These are phyloP conservation scores for Panurus biarmicus DNA, from an alignment of 2,113 vertebrate species.

Conservation along the genomic window DNA sequence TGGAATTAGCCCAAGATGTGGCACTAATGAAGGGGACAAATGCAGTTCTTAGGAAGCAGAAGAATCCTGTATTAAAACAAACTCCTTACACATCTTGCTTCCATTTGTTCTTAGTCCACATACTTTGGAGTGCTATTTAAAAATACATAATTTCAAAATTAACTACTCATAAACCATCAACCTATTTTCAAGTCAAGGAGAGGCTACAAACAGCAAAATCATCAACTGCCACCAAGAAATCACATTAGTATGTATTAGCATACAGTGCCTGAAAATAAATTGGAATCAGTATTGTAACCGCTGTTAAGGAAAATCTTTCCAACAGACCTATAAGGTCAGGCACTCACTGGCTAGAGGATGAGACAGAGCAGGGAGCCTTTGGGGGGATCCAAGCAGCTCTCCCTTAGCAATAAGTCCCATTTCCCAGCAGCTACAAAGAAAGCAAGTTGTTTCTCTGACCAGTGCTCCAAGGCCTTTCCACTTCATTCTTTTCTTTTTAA, in stretches of 20 bases:
- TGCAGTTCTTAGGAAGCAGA: not conserved
- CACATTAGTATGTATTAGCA: not conserved
- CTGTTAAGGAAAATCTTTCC: not conserved
- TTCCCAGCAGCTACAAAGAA: not conserved
- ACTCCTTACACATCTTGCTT: not conserved
- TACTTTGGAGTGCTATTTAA: not conserved
- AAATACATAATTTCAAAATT: not conserved
- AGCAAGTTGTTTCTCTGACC: not conserved
- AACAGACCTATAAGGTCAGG: not conserved
- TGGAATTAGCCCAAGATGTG: conserved; percentile 26
- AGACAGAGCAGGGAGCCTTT: not conserved
- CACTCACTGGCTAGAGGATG: not conserved
- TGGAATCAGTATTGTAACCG: not conserved
- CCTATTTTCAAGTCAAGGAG: not conserved
- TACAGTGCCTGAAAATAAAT: not conserved
- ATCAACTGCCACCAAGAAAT: not conserved
- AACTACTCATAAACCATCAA: not conserved
- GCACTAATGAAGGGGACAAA: conserved; percentile 6
- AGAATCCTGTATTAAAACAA: not conserved
- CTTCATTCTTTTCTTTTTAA: not conserved
- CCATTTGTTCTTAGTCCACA: not conserved
- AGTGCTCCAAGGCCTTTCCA: not conserved
- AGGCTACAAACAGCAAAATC: not conserved
- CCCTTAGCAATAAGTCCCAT: not conserved
- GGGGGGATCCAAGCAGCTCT: not conserved